Conservation (phyloP, 1,140 invertebrate genomes). For the Pseudomyrmex gracilis region DNA sequence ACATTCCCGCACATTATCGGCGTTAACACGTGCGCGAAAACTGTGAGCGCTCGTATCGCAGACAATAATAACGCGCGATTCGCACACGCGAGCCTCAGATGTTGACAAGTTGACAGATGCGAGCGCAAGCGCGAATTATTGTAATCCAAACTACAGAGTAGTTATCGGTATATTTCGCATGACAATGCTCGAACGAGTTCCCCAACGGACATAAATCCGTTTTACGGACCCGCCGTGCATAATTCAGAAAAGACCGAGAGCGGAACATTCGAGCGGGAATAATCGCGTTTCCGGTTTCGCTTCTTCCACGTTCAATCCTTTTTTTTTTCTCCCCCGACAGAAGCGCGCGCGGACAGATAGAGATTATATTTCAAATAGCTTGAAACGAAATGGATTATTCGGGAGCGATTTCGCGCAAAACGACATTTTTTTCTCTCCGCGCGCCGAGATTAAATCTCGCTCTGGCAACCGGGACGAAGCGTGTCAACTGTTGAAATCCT, state of each 20-base stretch:
- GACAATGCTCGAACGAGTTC: neutral
- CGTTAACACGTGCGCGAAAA: constrained; percentile 33
- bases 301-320: too few species aligned
- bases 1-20: constrained; percentile 37
- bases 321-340: too few species aligned
- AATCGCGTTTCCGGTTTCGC: neutral
- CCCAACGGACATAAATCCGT: neutral
- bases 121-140: constrained; percentile 4
- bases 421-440: constrained; percentile 22
- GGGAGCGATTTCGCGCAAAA: constrained; percentile 43
- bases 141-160: constrained; percentile 4
- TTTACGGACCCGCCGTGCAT: neutral
- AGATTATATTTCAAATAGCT: constrained; percentile 32
- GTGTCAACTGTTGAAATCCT: constrained; percentile 66
- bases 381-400: constrained; percentile 31
- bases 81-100: neutral
- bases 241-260: too few species aligned
- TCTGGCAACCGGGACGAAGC: constrained; percentile 47
- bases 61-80: neutral
- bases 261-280: neutral
- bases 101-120: constrained; percentile 28
- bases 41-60: neutral
- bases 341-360: neutral
- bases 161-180: neutral
- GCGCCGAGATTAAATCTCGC: constrained; percentile 59